Base-by-base conservation (phyloP, 2,797 vertebrate species). In the Enteromius afrohamiltoni region DNA sequence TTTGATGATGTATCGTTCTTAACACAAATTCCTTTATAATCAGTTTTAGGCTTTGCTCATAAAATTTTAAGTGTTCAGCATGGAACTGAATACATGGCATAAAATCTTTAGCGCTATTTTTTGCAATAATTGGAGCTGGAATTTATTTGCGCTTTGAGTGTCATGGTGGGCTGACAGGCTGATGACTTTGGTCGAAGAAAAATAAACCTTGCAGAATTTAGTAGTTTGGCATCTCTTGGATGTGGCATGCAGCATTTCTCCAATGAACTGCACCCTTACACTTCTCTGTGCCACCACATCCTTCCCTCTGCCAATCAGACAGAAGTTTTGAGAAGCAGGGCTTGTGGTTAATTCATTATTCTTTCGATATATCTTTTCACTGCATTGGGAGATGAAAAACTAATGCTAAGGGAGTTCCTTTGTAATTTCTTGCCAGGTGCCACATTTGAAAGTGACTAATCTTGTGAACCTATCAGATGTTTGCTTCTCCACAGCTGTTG, bases 231-330 rank as follows among this genome's bases (percentile, higher is more conserved):
- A 85, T 83, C 23, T 78, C 80, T 85, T 86, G 77, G 77, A 83
- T 83, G 84, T 87, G 86, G 84, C 23, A 3, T 37, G 31, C 55
- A 67, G 83, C 70, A 78, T 86, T 86, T 73, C 64, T 86, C 77
- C 17, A 34, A 68, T 75, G 71, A 60, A 67, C 71, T 79, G 71
- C 67, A 53, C 74, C 73, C 80, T 77, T 80, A 51, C 23, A 65
- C 58, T 84, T 81, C 64, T n/a, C n/a, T n/a, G n/a, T n/a, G n/a
- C n/a, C n/a, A 73, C 86, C 82, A 71, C 88, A 87, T 87, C 85
- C 85, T 83, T 23, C 31, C 79, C 31, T 47, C 49, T 77, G 86
- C 84, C 78, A 83, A 62, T 70, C 75, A 83, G 77, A 85, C 45
- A 77, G 29, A 82, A 78, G 74, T 86, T 80, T 85, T 65, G 74